A percentile compares a stretch with the other conserved stretches of the same genome.
Conservation (phyloP, 1,140 invertebrate species). For the Cotesia glomerata region DNA sequence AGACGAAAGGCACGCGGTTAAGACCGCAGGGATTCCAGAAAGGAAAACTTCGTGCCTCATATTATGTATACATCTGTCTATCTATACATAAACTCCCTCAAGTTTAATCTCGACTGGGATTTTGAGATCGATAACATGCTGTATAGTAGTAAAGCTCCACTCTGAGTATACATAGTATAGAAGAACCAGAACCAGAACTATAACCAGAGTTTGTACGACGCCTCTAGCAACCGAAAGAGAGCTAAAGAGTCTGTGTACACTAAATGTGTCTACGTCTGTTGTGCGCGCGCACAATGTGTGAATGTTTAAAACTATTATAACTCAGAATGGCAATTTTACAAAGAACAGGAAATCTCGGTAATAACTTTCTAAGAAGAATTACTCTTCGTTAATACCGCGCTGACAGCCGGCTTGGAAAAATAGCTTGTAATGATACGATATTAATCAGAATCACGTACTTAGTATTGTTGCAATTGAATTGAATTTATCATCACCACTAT, state of each 20-base stretch:
- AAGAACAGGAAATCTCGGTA: too few species aligned
- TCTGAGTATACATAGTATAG: too few species aligned
- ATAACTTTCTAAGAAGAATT: too few species aligned
- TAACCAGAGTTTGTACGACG: neutral
- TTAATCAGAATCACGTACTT: too few species aligned
- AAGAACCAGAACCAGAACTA: too few species aligned
- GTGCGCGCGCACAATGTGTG: neutral
- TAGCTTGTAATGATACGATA: too few species aligned
- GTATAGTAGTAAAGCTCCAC: neutral
- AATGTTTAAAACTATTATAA: neutral
- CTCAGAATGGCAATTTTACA: too few species aligned
- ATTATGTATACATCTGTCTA: neutral
- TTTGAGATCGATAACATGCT: conserved; percentile 24
- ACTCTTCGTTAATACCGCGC: too few species aligned
- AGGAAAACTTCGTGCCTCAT: conserved; percentile 17
- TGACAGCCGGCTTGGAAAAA: too few species aligned
- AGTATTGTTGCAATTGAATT: too few species aligned
- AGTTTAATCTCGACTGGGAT: conserved; percentile 32
- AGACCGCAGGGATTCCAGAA: conserved; percentile 18
- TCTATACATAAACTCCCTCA: conserved; percentile 12
- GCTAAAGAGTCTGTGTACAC: neutral
- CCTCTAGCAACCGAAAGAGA: conserved; percentile 14
- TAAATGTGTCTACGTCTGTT: neutral
- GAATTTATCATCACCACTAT: too few species aligned
- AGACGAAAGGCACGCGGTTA: conserved; percentile 24